These are phyloP conservation scores for Paracyprichromis sp. DNA, from an alignment of 2,113 vertebrate genomes.

Conservation along the genomic window DNA sequence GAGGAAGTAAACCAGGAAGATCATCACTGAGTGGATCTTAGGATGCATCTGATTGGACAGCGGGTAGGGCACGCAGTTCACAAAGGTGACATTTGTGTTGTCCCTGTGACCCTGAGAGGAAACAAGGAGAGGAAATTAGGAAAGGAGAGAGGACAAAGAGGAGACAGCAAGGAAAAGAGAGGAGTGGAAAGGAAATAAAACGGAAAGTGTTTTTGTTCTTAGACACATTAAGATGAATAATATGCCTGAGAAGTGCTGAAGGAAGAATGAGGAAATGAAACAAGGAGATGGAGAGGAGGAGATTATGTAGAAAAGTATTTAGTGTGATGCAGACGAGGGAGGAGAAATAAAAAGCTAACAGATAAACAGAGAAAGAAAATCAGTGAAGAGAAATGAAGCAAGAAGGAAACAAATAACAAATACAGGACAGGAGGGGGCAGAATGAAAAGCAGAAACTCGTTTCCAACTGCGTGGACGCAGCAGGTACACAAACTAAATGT, in stretches of 20 bases:
- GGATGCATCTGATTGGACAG: slow-evolving; percentile 83
- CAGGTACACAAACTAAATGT: not conserved
- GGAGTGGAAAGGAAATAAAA: not conserved
- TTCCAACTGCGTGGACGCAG: not conserved
- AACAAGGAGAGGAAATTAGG: not conserved
- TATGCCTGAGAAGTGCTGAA: not conserved
- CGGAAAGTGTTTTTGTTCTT: not conserved
- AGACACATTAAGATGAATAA: not conserved
- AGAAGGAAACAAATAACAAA: not conserved
- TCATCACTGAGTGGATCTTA: slow-evolving; percentile 87
- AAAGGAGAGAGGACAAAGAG: too few species aligned
- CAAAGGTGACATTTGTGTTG: slow-evolving; percentile 75
- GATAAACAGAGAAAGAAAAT: not conserved
- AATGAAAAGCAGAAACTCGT: not conserved
- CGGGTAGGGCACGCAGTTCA: slow-evolving; percentile 89
- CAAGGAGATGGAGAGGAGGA: not conserved
- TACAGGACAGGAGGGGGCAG: not conserved
- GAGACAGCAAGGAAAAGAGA: not conserved
- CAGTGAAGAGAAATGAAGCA: not conserved
- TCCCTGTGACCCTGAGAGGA: slow-evolving; percentile 69
- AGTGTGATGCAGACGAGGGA: not conserved
- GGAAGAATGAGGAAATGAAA: not conserved
- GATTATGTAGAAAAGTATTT: not conserved
- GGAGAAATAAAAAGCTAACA: not conserved
- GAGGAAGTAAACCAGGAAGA: slow-evolving; percentile 93